Conservation (phyloP, 2,888 invertebrate species). For the Pogonocherus hispidulus region DNA sequence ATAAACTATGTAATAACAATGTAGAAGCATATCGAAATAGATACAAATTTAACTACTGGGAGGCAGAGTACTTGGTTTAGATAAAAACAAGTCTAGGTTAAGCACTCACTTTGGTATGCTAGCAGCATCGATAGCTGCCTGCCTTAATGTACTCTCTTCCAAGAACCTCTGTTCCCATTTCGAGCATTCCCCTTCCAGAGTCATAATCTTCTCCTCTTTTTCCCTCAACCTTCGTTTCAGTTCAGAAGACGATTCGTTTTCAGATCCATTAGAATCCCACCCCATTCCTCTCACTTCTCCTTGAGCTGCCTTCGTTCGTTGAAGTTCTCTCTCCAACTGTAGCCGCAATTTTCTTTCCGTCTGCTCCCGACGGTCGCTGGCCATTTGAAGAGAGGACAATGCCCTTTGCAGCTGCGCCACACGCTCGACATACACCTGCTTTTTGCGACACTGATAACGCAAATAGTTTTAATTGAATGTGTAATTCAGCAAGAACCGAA, state of each 20-base stretch:
- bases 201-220: conserved; percentile 80
- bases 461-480: conserved; percentile 6
- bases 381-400: conserved; percentile 84
- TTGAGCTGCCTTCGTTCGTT: conserved; percentile 69
- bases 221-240: conserved; percentile 77
- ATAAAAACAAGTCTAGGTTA: not conserved
- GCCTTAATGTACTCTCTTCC: conserved; percentile 84
- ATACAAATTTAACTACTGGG: no score
- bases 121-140: conserved; percentile 86
- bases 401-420: conserved; percentile 88
- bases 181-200: conserved; percentile 84
- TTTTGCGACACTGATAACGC: conserved; percentile 80
- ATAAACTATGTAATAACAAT: no score
- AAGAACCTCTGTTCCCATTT: conserved; percentile 90
- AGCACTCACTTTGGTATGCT: conserved; percentile 77
- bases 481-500: not conserved
- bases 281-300: conserved; percentile 53
- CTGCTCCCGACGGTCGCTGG: conserved; percentile 87
- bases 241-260: conserved; percentile 74
- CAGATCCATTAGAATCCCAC: conserved; percentile 65
- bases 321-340: conserved; percentile 88
- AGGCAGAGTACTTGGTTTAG: no score
- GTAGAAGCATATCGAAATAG: no score
- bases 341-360: conserved; percentile 87
- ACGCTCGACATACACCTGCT: conserved; percentile 87